A percentile compares a stretch with the other conserved stretches of the same genome.
These are phyloP conservation scores for Tragelaphus strepsiceros DNA, from an alignment of 2,113 vertebrate species.

Conservation along the genomic window DNA sequence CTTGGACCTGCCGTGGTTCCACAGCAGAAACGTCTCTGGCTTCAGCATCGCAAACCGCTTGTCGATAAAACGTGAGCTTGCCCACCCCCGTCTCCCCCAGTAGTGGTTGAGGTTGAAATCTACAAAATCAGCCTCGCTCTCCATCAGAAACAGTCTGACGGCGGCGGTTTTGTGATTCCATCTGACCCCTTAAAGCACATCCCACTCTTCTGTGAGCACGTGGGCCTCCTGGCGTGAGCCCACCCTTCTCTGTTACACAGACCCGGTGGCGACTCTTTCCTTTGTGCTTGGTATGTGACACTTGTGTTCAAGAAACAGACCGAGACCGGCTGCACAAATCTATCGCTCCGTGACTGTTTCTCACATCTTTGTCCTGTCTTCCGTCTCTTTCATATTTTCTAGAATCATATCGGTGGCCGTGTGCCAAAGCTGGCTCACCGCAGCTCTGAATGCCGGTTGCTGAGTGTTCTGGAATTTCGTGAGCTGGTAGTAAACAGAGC, in stretches of 20 bases:
- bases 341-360: fast-evolving
- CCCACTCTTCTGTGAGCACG: fast-evolving
- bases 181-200: not conserved
- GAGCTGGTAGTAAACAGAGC: not conserved
- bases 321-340: not conserved
- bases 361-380: not conserved
- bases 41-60: slow-evolving; percentile 84
- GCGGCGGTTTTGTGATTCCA: fast-evolving
- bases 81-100: not conserved
- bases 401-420: fast-evolving
- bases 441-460: not conserved
- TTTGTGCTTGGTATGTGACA: not conserved
- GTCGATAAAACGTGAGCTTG: slow-evolving; percentile 83
- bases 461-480: not conserved
- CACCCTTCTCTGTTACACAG: not conserved
- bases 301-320: not conserved
- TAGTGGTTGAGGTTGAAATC: not conserved
- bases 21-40: slow-evolving; percentile 74
- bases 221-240: not conserved
- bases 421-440: not conserved
- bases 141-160: not conserved
- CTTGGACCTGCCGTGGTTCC: slow-evolving; percentile 82
- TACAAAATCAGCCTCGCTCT: not conserved
- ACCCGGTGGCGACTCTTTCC: fast-evolving
- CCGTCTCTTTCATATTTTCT: not conserved